Evolutionary conservation across 2,888 invertebrate species (phyloP).

Genomic region (Leucophenga montana): DNA sequence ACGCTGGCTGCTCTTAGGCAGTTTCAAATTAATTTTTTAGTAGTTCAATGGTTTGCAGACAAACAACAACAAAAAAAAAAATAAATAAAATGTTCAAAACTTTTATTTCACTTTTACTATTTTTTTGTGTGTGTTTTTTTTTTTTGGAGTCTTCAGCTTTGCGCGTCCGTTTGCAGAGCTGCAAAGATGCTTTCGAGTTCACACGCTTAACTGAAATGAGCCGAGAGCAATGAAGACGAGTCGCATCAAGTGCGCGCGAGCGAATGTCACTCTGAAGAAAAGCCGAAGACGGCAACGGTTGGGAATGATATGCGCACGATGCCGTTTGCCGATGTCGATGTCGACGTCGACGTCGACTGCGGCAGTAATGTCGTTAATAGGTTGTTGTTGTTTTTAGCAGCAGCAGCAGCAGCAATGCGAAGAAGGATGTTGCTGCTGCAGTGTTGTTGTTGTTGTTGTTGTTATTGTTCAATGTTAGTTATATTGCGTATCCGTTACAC

Average conservation of each 20-base stretch:
- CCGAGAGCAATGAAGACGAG: slow-evolving; percentile 51
- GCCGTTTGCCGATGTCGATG: background rate
- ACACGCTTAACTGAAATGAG: slow-evolving; percentile 69
- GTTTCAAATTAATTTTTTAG: too few species aligned
- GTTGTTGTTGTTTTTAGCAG: too few species aligned
- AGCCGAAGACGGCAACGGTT: too few species aligned
- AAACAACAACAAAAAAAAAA: background rate
- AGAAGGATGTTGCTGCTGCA: background rate
- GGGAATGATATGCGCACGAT: background rate
- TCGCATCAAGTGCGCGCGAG: background rate
- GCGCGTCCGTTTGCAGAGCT: slow-evolving; percentile 35
- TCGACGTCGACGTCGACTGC: background rate
- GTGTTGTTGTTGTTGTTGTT: too few species aligned
- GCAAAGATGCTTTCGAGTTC: slow-evolving; percentile 63
- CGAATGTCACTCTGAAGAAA: too few species aligned
- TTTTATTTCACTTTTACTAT: slow-evolving; percentile 30
- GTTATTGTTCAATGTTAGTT: background rate
- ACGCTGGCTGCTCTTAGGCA: too few species aligned
- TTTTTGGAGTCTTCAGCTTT: slow-evolving; percentile 37
- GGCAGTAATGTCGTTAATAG: too few species aligned
- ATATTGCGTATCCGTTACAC: slow-evolving; percentile 53
- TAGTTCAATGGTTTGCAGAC: background rate
- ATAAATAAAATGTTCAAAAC: slow-evolving; percentile 34
- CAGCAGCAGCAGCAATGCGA: too few species aligned
- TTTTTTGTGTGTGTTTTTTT: slow-evolving; percentile 34